Evolutionary conservation across 2,888 invertebrate genomes (phyloP).

Genomic region (Lasius platythorax): DNA sequence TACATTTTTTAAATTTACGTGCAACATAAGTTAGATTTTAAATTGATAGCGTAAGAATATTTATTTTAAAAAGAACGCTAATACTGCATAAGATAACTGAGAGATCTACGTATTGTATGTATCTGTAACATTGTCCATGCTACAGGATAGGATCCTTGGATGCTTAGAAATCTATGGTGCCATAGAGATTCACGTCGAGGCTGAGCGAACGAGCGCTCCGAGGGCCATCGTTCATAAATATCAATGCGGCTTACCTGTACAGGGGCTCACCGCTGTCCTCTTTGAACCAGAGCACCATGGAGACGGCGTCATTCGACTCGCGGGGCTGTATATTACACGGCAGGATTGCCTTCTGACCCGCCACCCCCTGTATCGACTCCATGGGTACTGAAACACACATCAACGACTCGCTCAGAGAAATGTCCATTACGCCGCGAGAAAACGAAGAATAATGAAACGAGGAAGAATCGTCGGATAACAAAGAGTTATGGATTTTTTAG

Average conservation of each 20-base stretch:
- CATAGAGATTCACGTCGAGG: slow-evolving; percentile 16
- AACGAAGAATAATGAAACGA: slow-evolving; percentile 38
- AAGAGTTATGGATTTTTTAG: slow-evolving; percentile 79
- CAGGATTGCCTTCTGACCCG: slow-evolving; percentile 93
- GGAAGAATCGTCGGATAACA: slow-evolving; percentile 21
- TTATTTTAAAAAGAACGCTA: neutral
- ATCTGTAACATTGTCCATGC: neutral
- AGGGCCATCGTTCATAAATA: slow-evolving; percentile 58
- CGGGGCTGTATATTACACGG: slow-evolving; percentile 96
- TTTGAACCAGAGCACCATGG: slow-evolving; percentile 97
- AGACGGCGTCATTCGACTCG: slow-evolving; percentile 93
- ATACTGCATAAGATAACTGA: neutral
- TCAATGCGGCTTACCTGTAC: slow-evolving; percentile 90
- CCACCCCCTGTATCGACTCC: slow-evolving; percentile 94
- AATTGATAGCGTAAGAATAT: neutral
- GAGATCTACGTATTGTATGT: neutral
- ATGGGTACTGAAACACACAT: slow-evolving; percentile 91
- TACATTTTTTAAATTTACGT: neutral
- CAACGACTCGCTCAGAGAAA: slow-evolving; percentile 40
- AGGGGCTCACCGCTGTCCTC: slow-evolving; percentile 92
- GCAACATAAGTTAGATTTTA: neutral
- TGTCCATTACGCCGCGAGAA: neutral
- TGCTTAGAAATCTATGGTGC: slow-evolving; percentile 37
- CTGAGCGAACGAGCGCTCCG: slow-evolving; percentile 40
- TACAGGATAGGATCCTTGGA: slow-evolving; percentile 3